Evolutionary conservation across 2,888 invertebrate species (phyloP), one percentile per base, ranked within the genome.

Genomic region (Pasiphila rectangulata): DNA sequence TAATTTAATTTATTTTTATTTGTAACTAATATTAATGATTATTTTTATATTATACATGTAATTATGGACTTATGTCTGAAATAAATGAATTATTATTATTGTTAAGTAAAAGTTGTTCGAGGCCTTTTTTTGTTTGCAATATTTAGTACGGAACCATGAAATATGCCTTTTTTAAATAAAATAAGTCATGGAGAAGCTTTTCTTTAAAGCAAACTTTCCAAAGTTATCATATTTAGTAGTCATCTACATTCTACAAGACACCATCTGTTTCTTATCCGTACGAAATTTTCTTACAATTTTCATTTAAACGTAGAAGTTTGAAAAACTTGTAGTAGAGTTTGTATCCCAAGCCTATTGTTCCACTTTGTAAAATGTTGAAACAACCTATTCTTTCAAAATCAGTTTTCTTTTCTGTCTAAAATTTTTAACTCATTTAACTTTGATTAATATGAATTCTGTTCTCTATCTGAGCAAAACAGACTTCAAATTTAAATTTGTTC

Each of bases 241-340:
- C 51, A 56, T 61, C 50, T 53, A 48, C 30, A 48, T 56, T 60
- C 51, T 52, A 51, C 30, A 48, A 44, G 55, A 39, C 23, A 56
- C 56, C 67, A 66, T 64, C 67, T 67, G 67, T 47, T 59, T 54
- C 10, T 32, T 30, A 38, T 38, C 21, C 16, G 4, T 32, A 12
- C 10, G 4, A 12, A 7, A 21, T 16, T 38, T 39, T 23, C 21
- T 32, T 25, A 44, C 35, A 38, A 44, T 32, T 47, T 45, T 45
- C 19, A 23, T 30, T 21, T 6, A 41, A 41, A 35, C 20, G 16
- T 38, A 15, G 32, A 53, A 53, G 46, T 50, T 47, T 43, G 23
- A 29, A 42, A 49, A 49, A 53, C 46, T 40, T 21, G 2, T 13
- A 40, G 13, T 35, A 23, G 36, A 37, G 25, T 45, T 32, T 25